Base-by-base conservation (phyloP, 2,113 vertebrate species). In the Rissa tridactyla region DNA sequence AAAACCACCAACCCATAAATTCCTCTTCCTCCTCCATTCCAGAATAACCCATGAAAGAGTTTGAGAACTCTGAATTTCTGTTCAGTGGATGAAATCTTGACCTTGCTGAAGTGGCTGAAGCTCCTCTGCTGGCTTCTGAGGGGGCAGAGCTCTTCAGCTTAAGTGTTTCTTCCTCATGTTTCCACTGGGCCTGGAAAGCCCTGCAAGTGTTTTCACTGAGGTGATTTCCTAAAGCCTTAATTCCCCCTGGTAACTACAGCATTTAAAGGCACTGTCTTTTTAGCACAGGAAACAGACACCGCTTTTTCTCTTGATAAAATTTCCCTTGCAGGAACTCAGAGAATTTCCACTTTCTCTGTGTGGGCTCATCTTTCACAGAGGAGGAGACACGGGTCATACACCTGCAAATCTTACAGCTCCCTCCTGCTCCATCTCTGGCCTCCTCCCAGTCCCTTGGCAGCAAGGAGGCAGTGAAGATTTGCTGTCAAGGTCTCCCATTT, bases 221-320 rank as follows among this genome's bases (percentile, higher is more conserved):
- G 25, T 92, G 34, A 44, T 77, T 83, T 93, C 79, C n/a, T 62
- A 79, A 90, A 92, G 71, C 29, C 18, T 88, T 88, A 66, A 47
- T 83, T 72, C 40, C 17, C 68, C 10, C 5, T 16, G 38, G 66
- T 78, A 42, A 55, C 70, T 87, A 42, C 38, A 66, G 36, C 79
- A 46, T 93, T 92, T 90, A 58, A 92, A 92, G 32, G 38, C 72
- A 36, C 34, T 6, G 4, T 65, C 22, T 42, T 89, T 89, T 91
- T 90, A 27, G 2, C 51, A 66, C 26, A 73, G 66, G 84, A 92
- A 93, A 40, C 64, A 87, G 44, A 30, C 61, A 40, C 46, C 44
- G 75, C 26, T 87, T 90, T 70, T 95, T 69, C 62, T 92, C 26
- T 85, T 86, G 78, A 55, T 90, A 91, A 80, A 88, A 88, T 92